A percentile compares a stretch with the other conserved stretches of the same genome.
Conservation (phyloP, 2,797 vertebrate species). For the Crenichthys baileyi region DNA sequence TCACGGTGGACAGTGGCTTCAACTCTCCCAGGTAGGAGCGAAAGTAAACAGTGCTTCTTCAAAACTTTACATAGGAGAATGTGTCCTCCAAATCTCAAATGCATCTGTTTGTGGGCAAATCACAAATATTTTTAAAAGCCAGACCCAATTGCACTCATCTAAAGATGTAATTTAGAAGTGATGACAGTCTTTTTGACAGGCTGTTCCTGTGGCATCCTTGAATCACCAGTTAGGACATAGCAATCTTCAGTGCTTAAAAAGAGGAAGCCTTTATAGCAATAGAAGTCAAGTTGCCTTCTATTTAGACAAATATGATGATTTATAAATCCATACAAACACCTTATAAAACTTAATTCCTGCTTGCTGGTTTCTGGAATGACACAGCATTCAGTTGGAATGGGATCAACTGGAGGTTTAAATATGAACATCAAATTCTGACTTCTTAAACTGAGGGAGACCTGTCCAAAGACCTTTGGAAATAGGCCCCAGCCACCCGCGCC, state of each 20-base stretch:
- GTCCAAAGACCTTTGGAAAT: no score
- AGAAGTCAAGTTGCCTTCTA: neutral
- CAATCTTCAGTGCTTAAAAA: neutral
- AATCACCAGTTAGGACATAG: neutral
- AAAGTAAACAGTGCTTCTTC: neutral
- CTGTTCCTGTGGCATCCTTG: neutral
- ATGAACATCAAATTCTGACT: no score
- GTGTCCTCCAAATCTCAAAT: neutral
- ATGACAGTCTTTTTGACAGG: neutral
- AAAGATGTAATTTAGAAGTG: neutral
- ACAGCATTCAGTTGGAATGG: no score
- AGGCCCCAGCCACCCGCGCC: no score
- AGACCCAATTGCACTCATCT: neutral
- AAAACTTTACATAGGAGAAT: neutral
- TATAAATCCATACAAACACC: neutral
- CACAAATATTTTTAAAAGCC: neutral
- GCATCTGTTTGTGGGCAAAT: neutral
- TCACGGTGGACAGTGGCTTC: slow-evolving; percentile 99
- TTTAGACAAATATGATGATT: neutral
- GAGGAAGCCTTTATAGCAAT: neutral
- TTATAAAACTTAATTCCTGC: neutral
- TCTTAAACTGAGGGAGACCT: no score
- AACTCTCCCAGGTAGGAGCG: slow-evolving; percentile 97
- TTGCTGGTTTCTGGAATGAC: no score
- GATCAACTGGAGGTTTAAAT: no score